phyloP scores from a whole-genome alignment of 2,113 vertebrate species.

The Elanus axillaris region DNA sequence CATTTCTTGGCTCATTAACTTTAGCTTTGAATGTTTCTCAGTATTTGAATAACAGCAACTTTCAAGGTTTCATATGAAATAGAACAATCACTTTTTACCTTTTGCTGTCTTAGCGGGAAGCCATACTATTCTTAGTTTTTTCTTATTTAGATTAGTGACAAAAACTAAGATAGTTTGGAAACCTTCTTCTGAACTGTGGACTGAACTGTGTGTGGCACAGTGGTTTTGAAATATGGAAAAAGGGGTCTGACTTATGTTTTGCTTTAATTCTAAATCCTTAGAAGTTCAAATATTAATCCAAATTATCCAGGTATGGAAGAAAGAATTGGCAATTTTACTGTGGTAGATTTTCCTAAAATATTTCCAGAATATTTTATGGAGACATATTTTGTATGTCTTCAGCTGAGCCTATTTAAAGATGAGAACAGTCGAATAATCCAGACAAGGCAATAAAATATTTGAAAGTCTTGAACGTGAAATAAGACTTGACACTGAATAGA shows the following conservation, averaged over 20 bases:
- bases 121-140: not conserved
- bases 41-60: not conserved
- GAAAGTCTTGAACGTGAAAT: not conserved
- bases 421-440: not conserved
- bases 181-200: not conserved
- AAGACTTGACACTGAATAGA: not conserved
- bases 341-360: not conserved
- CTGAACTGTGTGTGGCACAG: not conserved
- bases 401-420: not conserved
- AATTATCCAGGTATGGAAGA: not conserved
- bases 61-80: not conserved
- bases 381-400: not conserved
- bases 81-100: not conserved
- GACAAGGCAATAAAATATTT: not conserved
- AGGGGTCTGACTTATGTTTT: not conserved
- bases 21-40: not conserved
- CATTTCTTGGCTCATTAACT: not conserved
- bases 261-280: not conserved
- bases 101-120: not conserved
- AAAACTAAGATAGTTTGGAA: not conserved
- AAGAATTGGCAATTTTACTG: not conserved
- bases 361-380: not conserved
- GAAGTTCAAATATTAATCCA: not conserved
- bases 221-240: not conserved
- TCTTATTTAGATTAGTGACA: not conserved